Conservation (phyloP, 2,888 invertebrate genomes). For the Vannuccia rotundouncinata region DNA sequence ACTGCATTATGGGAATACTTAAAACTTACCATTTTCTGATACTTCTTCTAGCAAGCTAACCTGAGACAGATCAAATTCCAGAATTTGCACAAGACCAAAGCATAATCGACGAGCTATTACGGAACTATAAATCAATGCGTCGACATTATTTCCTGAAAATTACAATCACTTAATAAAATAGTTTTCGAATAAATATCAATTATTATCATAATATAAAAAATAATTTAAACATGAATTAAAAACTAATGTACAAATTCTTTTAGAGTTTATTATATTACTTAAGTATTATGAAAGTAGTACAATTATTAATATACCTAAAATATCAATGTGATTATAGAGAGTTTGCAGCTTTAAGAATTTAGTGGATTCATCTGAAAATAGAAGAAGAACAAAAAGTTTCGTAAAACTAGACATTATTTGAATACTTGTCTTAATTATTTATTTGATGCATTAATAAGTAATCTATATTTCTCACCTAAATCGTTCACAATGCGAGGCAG, state of each 20-base stretch:
- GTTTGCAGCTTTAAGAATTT: background rate
- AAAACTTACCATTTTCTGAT: background rate
- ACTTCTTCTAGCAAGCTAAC: slow-evolving; percentile 2
- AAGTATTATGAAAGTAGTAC: background rate
- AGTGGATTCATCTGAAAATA: background rate
- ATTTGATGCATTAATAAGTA: no score
- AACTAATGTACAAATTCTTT: no score
- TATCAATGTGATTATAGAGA: background rate
- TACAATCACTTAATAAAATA: no score
- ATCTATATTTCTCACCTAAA: background rate
- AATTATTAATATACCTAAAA: background rate
- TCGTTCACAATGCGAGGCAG: background rate
- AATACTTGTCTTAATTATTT: no score
- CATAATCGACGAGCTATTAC: background rate
- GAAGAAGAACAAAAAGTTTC: no score
- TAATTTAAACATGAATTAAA: background rate
- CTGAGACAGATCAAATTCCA: background rate
- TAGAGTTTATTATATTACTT: background rate
- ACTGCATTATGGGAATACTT: no score
- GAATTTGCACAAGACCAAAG: slow-evolving; percentile 4
- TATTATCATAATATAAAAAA: background rate
- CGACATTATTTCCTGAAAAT: background rate
- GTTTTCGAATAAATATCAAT: no score
- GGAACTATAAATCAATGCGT: slow-evolving; percentile 1
- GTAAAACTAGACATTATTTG: no score